phyloP scores from a whole-genome alignment of 2,113 vertebrate species.

The Hippocampus guttulatus region DNA sequence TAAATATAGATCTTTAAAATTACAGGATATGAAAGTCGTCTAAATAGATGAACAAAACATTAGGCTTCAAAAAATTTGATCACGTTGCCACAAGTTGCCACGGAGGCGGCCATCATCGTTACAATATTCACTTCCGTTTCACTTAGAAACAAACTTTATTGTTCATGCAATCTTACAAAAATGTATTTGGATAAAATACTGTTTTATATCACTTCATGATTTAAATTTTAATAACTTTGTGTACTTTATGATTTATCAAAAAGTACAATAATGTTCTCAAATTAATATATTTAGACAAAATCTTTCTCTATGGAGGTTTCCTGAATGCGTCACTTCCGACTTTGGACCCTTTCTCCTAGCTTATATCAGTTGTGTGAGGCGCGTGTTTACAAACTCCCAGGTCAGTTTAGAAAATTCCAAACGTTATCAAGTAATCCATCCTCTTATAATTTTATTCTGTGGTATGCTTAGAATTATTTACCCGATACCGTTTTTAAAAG shows the following conservation, averaged over 20 bases:
- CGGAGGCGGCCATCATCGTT: slow-evolving; percentile 54
- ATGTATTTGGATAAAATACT: not conserved
- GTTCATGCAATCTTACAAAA: not conserved
- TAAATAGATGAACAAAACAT: slow-evolving; percentile 14
- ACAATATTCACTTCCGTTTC: slow-evolving; percentile 35
- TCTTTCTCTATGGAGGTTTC: not conserved
- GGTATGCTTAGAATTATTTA: not conserved
- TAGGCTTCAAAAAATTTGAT: slow-evolving; percentile 44
- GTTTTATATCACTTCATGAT: not conserved
- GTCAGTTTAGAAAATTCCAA: slow-evolving; percentile 30
- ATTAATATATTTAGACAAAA: not conserved
- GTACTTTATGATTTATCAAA: not conserved
- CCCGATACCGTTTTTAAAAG: too few species aligned
- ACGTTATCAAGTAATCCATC: not conserved
- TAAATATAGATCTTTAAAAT: not conserved
- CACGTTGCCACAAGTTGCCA: slow-evolving; percentile 50
- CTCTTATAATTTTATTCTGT: not conserved
- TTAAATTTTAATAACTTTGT: too few species aligned
- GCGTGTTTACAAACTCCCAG: slow-evolving; percentile 67
- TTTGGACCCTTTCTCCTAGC: slow-evolving; percentile 37
- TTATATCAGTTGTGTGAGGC: slow-evolving; percentile 35
- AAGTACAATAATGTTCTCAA: not conserved
- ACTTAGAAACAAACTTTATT: not conserved
- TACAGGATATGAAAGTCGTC: not conserved
- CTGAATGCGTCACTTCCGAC: slow-evolving; percentile 45